Evolutionary conservation across 2,888 invertebrate genomes (phyloP).

Genomic region (Hipparchia semele): DNA sequence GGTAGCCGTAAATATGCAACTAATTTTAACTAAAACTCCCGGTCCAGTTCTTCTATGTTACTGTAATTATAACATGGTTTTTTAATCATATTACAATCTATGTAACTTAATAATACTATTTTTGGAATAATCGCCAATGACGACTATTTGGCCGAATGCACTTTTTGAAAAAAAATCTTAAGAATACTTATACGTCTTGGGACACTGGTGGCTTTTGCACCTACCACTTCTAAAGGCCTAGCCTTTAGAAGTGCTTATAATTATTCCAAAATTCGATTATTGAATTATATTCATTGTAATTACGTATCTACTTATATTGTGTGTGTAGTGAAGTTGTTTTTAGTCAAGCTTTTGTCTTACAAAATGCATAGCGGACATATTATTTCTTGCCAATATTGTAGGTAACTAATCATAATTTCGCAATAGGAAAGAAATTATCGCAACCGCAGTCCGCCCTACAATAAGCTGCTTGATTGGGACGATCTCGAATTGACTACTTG

Average conservation of each 20-base stretch:
- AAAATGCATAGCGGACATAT: slow-evolving; percentile 32
- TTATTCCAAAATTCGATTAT: slow-evolving; percentile 1
- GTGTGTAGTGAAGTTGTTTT: neutral
- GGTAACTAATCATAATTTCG: neutral
- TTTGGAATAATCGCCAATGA: neutral
- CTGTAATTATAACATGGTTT: neutral
- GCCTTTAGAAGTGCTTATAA: no score
- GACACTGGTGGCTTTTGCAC: no score
- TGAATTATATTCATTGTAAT: slow-evolving; percentile 10
- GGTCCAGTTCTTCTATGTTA: slow-evolving; percentile 10
- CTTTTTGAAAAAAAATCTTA: no score
- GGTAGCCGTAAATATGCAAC: slow-evolving; percentile 9
- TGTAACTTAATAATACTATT: slow-evolving; percentile 1
- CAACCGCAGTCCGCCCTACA: slow-evolving; percentile 55
- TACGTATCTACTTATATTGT: neutral
- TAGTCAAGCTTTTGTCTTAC: slow-evolving; percentile 17
- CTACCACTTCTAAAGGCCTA: no score
- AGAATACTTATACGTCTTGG: no score
- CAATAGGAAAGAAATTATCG: slow-evolving; percentile 13
- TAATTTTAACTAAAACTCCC: slow-evolving; percentile 9
- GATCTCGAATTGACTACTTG: slow-evolving; percentile 69
- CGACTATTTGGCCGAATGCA: neutral
- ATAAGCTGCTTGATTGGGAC: slow-evolving; percentile 69
- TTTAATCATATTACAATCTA: neutral
- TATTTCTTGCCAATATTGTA: slow-evolving; percentile 46